phyloP scores from a whole-genome alignment of 2,113 vertebrate species.

The Bos taurus region DNA sequence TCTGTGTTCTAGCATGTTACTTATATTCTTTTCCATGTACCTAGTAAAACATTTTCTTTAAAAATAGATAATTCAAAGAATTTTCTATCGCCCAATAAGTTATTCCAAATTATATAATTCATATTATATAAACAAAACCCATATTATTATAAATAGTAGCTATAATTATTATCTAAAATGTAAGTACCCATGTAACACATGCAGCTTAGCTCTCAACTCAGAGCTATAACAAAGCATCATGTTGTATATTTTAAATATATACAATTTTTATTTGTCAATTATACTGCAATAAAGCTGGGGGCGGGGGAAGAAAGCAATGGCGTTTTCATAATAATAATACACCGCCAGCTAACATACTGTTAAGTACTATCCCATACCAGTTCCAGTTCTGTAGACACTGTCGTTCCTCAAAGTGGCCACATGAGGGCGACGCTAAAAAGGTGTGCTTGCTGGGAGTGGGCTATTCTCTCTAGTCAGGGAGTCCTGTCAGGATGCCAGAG shows the following conservation, averaged over 20 bases:
- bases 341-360: conserved; percentile 8
- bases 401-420: background rate
- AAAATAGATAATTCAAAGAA: conserved; percentile 15
- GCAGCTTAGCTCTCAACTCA: background rate
- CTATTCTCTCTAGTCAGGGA: background rate
- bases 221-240: background rate
- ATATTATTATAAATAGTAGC: background rate
- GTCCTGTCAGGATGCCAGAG: background rate
- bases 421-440: background rate
- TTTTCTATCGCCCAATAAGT: background rate
- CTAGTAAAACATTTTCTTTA: background rate
- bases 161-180: conserved; percentile 20
- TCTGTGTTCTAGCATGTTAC: background rate
- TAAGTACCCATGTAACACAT: background rate
- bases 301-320: background rate
- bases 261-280: background rate
- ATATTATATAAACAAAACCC: background rate
- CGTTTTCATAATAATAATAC: conserved; percentile 22
- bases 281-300: background rate
- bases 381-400: background rate
- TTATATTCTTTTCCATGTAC: background rate
- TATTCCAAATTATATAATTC: background rate
- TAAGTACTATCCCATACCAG: background rate
- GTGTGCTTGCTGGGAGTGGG: background rate
- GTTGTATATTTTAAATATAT: background rate